Conservation (phyloP, 2,113 vertebrate genomes). For the Salvelinus sp. region DNA sequence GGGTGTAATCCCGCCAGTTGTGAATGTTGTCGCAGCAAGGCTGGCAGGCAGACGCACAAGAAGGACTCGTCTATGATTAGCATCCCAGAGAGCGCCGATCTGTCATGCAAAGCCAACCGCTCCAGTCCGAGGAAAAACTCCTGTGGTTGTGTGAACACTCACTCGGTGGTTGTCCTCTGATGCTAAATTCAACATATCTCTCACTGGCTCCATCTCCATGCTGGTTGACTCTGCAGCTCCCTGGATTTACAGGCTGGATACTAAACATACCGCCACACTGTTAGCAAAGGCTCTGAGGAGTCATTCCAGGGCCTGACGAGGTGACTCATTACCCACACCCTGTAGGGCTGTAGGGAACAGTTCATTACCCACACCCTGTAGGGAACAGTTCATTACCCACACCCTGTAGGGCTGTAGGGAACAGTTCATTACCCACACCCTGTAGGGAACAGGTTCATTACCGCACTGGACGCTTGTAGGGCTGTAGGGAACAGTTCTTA, state of each 20-base stretch:
- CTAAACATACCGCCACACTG: constrained; percentile 13
- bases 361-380: not conserved
- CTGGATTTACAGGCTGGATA: constrained; percentile 11
- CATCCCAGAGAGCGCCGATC: not conserved
- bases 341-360: constrained; percentile 9
- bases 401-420: no score
- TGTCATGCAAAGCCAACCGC: not conserved
- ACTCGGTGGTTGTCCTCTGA: not conserved
- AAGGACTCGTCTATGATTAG: not conserved
- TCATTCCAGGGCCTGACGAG: no score
- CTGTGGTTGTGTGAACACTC: not conserved
- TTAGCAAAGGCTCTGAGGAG: no score
- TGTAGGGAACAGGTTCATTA: no score
- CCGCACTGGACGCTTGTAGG: no score
- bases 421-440: no score
- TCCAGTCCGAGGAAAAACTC: not conserved
- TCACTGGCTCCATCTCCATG: not conserved
- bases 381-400: no score
- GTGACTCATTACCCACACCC: constrained; percentile 4
- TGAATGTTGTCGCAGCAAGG: not conserved
- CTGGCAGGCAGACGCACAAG: not conserved
- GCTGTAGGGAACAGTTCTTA: no score
- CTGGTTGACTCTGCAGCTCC: not conserved
- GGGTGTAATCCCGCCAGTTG: not conserved
- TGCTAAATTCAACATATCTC: constrained; percentile 5